These are phyloP conservation scores for Lagorchestes hirsutus DNA, from an alignment of 2,797 vertebrate genomes.

Conservation along the genomic window DNA sequence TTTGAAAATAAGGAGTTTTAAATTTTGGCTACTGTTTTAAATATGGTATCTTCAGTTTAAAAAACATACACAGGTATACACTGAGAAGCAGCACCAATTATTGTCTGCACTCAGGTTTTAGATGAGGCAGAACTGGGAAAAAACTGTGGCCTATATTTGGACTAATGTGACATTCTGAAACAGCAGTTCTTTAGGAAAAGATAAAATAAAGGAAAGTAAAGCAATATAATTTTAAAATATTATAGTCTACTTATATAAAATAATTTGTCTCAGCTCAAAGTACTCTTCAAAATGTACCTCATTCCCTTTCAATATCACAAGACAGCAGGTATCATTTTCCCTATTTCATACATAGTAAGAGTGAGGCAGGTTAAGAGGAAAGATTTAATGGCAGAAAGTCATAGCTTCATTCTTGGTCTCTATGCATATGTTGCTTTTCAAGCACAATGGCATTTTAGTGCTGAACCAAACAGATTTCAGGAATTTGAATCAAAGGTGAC, in stretches of 20 bases:
- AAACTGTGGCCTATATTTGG: neutral
- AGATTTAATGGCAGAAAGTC: constrained; percentile 8
- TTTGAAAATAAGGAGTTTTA: neutral
- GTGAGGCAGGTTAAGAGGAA: constrained; percentile 27
- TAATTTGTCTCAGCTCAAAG: constrained; percentile 55
- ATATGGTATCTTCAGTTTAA: neutral
- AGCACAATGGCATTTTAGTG: constrained; percentile 14
- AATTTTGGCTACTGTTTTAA: neutral
- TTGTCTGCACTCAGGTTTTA: neutral
- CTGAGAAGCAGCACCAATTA: neutral
- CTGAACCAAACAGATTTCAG: constrained; percentile 8
- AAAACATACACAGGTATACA: neutral
- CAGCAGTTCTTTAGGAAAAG: neutral
- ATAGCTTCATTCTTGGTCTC: neutral
- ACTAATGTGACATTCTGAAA: neutral
- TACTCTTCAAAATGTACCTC: constrained; percentile 38
- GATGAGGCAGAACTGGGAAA: neutral
- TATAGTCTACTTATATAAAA: constrained; percentile 52
- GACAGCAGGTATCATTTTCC: constrained; percentile 20
- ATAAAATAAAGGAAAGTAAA: neutral
- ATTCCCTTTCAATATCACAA: constrained; percentile 38
- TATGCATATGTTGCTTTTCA: constrained; percentile 29
- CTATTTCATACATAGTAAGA: constrained; percentile 37
- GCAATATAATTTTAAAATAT: constrained; percentile 42
- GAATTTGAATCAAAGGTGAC: constrained; percentile 48